Evolutionary conservation across 2,113 vertebrate genomes (phyloP).

Genomic region (Odontesthes bonariensis): DNA sequence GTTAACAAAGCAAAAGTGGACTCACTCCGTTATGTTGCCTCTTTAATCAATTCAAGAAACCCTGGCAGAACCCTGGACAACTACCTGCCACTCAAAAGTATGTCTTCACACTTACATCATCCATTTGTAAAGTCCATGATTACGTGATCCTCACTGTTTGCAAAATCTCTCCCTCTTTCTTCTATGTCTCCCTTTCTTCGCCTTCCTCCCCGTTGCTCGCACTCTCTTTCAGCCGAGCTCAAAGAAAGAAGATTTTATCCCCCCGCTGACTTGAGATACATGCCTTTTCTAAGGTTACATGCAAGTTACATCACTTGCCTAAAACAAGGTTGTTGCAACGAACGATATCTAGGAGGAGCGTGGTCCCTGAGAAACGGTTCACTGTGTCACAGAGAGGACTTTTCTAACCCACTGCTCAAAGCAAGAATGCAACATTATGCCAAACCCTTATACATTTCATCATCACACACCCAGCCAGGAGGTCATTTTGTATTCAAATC

Average conservation of each 20-base stretch:
- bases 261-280: conserved; percentile 68
- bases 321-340: conserved; percentile 75
- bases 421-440: conserved; percentile 57
- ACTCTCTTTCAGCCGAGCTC: conserved; percentile 65
- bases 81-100: conserved; percentile 71
- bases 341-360: conserved; percentile 68
- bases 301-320: conserved; percentile 82
- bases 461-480: conserved; percentile 42
- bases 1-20: conserved; percentile 35
- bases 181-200: conserved; percentile 20
- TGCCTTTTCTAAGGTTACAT: conserved; percentile 76
- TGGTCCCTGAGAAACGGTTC: conserved; percentile 65
- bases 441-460: conserved; percentile 63
- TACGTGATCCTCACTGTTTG: conserved; percentile 69
- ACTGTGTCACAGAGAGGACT: conserved; percentile 62
- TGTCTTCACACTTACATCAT: conserved; percentile 80
- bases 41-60: conserved; percentile 62
- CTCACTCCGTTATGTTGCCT: conserved; percentile 39
- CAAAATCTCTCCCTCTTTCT: conserved; percentile 47
- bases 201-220: conserved; percentile 29
- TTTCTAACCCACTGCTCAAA: conserved; percentile 54
- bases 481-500: conserved; percentile 67
- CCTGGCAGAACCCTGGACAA: conserved; percentile 58
- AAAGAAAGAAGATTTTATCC: conserved; percentile 78
- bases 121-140: conserved; percentile 60